Evolutionary conservation across 2,113 vertebrate species (phyloP).

Genomic region (Regulus satrapa): DNA sequence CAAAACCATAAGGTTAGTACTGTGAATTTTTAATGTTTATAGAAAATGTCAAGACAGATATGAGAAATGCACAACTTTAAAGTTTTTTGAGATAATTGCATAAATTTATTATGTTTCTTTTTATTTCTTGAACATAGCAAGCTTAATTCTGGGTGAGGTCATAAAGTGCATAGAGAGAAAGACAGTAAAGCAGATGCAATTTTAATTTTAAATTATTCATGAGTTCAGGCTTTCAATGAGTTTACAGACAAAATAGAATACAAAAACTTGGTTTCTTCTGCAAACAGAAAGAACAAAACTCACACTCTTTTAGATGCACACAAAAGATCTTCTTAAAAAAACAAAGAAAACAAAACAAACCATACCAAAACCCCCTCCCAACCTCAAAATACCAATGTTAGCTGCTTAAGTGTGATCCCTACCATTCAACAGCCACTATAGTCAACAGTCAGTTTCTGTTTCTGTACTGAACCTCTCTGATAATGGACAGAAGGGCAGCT

Average conservation of each 20-base stretch:
- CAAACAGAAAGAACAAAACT: neutral
- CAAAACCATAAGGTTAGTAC: neutral
- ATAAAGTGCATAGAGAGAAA: neutral
- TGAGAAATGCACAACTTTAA: neutral
- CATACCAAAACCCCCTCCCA: rapidly evolving
- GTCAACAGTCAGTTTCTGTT: neutral
- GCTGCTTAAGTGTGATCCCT: neutral
- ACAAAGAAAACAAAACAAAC: rapidly evolving
- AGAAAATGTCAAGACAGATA: neutral
- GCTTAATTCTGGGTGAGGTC: neutral
- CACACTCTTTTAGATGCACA: neutral
- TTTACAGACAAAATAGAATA: neutral
- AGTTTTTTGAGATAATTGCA: neutral
- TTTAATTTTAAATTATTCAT: neutral
- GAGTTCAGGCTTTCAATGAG: neutral
- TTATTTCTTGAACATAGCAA: neutral
- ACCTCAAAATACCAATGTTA: neutral
- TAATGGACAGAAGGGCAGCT: neutral
- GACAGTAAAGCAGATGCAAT: neutral
- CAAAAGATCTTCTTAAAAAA: neutral
- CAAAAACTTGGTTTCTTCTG: neutral
- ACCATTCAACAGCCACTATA: neutral
- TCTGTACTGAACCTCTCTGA: neutral
- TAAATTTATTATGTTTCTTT: neutral
- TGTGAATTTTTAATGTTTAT: conserved; percentile 28